Conservation (phyloP, 2,888 invertebrate species). For the Lasioglossum villosulum region DNA sequence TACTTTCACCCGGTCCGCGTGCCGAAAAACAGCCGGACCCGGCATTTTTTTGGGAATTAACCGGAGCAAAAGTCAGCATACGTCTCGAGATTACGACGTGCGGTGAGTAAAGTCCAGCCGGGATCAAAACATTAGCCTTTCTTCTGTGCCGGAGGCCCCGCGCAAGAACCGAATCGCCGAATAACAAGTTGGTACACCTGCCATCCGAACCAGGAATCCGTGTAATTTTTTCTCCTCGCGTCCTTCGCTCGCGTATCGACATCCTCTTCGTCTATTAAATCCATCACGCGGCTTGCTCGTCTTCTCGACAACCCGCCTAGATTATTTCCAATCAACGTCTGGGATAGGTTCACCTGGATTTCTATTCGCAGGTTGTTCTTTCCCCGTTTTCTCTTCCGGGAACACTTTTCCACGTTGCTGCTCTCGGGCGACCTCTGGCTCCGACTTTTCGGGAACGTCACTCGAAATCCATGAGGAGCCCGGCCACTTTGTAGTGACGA, state of each 20-base stretch:
- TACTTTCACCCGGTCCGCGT: constrained; percentile 58
- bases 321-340: neutral
- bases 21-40: constrained; percentile 68
- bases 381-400: neutral
- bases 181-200: constrained; percentile 77
- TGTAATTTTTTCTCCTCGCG: constrained; percentile 53
- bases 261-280: constrained; percentile 47
- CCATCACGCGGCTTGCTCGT: constrained; percentile 11
- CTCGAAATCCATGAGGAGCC: constrained; percentile 68
- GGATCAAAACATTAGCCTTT: constrained; percentile 69
- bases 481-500: constrained; percentile 72
- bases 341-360: neutral
- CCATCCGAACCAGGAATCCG: constrained; percentile 66
- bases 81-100: constrained; percentile 64
- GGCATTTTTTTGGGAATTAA: constrained; percentile 75
- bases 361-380: too few relatives aligned
- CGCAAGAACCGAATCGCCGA: constrained; percentile 63
- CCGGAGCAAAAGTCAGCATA: constrained; percentile 63
- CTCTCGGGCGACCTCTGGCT: constrained; percentile 19
- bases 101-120: constrained; percentile 58
- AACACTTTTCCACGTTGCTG: constrained; percentile 41
- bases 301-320: too few relatives aligned
- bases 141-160: constrained; percentile 32
- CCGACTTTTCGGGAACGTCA: constrained; percentile 72
- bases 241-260: constrained; percentile 19